These are phyloP conservation scores for Lerema accius DNA, from an alignment of 1,140 invertebrate genomes.

Conservation along the genomic window DNA sequence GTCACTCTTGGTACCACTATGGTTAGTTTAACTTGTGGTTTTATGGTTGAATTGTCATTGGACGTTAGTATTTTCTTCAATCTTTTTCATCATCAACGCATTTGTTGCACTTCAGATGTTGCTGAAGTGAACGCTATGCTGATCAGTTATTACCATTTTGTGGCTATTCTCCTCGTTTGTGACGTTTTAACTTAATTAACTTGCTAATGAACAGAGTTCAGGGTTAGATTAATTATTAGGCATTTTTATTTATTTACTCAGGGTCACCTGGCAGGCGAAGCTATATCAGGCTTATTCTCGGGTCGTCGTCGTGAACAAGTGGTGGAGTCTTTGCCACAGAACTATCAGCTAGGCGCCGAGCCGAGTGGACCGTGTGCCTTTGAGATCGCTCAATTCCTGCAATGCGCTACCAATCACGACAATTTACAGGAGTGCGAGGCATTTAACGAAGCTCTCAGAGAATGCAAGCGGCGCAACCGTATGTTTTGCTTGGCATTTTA, in stretches of 20 bases:
- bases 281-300: conserved; percentile 90
- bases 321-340: conserved; percentile 52
- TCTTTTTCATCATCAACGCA: too few species aligned
- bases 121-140: too few species aligned
- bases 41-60: too few species aligned
- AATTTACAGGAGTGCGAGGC: conserved; percentile 65
- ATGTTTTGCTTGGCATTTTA: conserved; percentile 20
- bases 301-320: conserved; percentile 85
- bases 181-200: too few species aligned
- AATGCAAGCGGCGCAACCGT: conserved; percentile 71
- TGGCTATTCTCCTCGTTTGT: too few species aligned
- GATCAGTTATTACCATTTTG: too few species aligned
- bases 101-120: too few species aligned
- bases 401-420: conserved; percentile 59
- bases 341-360: conserved; percentile 57
- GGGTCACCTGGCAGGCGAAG: conserved; percentile 93
- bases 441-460: conserved; percentile 67
- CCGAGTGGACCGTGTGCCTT: conserved; percentile 71
- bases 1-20: conserved; percentile 69
- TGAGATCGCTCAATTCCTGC: conserved; percentile 70
- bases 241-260: conserved; percentile 45
- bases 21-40: conserved; percentile 47
- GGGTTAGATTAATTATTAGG: too few species aligned
- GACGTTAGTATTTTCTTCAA: too few species aligned
- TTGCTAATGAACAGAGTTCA: too few species aligned